Percentiles rank a stretch among this genome's conserved stretches.
These are phyloP conservation scores for Hiodon tergisus DNA, from an alignment of 2,113 vertebrate genomes.

Conservation along the genomic window DNA sequence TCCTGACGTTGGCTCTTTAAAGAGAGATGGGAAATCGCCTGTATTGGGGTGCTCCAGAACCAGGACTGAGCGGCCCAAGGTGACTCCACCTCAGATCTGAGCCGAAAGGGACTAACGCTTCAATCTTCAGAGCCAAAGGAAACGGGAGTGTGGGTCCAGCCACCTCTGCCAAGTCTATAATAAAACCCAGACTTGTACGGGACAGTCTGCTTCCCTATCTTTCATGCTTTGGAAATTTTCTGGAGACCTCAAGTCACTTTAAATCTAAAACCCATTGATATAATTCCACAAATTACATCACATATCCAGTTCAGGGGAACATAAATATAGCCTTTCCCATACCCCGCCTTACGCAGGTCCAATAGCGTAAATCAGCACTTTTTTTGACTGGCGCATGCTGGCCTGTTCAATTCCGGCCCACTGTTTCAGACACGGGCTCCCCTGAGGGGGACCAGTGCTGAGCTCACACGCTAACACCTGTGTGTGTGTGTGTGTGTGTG, in stretches of 20 bases:
- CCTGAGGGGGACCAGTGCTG: not conserved
- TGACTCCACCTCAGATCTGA: too few relatives aligned
- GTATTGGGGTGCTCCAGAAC: too few relatives aligned
- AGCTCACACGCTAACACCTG: not conserved
- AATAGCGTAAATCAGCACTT: not conserved
- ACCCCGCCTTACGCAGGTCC: not conserved
- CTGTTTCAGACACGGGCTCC: not conserved
- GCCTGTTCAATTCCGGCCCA: not conserved
- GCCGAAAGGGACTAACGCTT: too few relatives aligned
- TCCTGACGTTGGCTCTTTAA: too few relatives aligned
- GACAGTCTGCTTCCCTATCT: too few relatives aligned
- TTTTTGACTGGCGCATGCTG: not conserved
- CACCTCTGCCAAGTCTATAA: too few relatives aligned
- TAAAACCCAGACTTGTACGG: too few relatives aligned
- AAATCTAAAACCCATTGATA: too few relatives aligned
- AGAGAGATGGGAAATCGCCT: too few relatives aligned
- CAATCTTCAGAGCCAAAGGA: too few relatives aligned
- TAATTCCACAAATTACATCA: not conserved
- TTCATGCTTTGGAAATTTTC: not conserved
- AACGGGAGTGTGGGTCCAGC: too few relatives aligned
- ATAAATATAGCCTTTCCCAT: not conserved
- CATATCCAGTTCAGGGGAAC: not conserved
- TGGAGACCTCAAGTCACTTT: not conserved
- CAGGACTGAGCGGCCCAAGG: too few relatives aligned
- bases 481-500: not conserved